phyloP scores from a whole-genome alignment of 1,140 invertebrate genomes.

The Pentalonia nigronervosa region DNA sequence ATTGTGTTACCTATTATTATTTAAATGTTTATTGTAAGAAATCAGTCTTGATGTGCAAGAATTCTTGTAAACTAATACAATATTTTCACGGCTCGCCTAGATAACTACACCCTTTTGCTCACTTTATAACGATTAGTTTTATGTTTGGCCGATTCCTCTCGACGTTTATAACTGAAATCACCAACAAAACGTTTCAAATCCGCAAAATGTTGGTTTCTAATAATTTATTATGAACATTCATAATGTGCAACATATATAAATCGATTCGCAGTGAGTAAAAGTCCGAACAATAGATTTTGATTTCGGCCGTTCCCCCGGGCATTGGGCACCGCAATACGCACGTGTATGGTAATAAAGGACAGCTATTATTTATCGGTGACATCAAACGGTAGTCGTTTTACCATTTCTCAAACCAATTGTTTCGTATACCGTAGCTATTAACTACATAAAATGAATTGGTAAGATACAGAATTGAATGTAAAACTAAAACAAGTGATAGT shows the following conservation, averaged over 20 bases:
- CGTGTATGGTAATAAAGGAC: neutral
- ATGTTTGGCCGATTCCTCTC: neutral
- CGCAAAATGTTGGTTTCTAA: neutral
- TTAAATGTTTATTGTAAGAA: neutral
- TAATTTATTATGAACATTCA: neutral
- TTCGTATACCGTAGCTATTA: neutral
- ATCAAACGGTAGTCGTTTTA: conserved; percentile 1
- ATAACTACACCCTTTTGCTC: neutral
- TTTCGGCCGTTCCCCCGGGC: neutral
- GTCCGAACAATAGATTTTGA: neutral
- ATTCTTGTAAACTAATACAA: neutral
- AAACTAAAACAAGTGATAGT: neutral
- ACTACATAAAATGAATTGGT: neutral
- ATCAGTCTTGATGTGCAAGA: neutral
- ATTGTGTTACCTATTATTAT: neutral
- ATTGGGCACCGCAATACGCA: neutral
- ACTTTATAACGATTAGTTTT: neutral
- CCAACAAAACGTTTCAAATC: no score
- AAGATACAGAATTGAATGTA: neutral
- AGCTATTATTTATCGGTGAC: conserved; percentile 2
- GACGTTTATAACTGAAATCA: neutral
- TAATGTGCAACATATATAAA: neutral
- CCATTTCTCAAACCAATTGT: conserved; percentile 10
- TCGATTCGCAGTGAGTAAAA: neutral
- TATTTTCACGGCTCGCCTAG: neutral